Evolutionary conservation across 2,888 invertebrate genomes (phyloP).

Genomic region (Cactoblastis cactorum): DNA sequence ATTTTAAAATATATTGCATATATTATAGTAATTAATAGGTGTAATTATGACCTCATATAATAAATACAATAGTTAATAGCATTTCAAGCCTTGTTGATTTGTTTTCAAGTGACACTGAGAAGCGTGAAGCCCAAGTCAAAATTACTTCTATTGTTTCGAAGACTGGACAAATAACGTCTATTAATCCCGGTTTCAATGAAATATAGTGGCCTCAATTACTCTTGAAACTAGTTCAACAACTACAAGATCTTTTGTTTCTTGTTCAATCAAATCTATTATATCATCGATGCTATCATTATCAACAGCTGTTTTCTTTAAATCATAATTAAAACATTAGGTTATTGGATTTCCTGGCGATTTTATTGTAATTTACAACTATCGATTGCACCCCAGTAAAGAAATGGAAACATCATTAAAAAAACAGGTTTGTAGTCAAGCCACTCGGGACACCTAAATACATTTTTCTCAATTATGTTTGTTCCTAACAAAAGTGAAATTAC

Average conservation of each 20-base stretch:
- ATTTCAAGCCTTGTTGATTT: no score
- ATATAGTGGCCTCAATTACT: neutral
- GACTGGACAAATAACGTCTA: neutral
- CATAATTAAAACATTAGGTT: neutral
- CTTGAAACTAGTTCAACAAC: neutral
- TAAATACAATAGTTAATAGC: no score
- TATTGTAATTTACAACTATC: neutral
- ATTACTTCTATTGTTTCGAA: neutral
- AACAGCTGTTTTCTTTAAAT: constrained; percentile 5
- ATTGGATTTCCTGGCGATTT: neutral
- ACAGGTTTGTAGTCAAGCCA: constrained; percentile 5
- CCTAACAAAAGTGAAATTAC: constrained; percentile 32
- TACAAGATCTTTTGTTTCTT: neutral
- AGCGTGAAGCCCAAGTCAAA: neutral
- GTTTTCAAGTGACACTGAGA: neutral
- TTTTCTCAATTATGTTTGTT: constrained; percentile 32
- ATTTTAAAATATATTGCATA: no score
- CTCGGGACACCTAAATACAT: constrained; percentile 18
- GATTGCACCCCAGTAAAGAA: neutral
- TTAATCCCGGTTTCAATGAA: neutral
- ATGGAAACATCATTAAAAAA: neutral
- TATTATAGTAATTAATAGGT: no score
- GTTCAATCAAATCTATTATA: neutral
- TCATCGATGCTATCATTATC: neutral
- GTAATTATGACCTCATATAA: no score